Evolutionary conservation across 30 jellyfish, hydroid and myxozoan species (phyloP).

Genomic region (Hydra vulgaris): DNA sequence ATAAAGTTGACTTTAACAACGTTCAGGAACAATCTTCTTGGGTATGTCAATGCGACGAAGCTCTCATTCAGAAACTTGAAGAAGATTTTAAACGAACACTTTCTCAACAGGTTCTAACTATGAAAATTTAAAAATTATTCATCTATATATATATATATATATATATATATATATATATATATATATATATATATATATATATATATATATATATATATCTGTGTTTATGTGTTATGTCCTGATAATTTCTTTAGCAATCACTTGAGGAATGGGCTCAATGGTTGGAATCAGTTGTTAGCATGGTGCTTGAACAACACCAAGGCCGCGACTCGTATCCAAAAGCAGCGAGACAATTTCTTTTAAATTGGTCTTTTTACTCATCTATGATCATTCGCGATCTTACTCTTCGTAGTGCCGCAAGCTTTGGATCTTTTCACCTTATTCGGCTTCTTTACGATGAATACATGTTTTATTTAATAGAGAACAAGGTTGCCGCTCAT

Average conservation of each 20-base stretch:
- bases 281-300: constrained; percentile 84
- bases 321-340: constrained; percentile 77
- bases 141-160: too few species aligned
- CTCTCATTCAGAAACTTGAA: constrained; percentile 70
- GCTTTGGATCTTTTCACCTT: constrained; percentile 92
- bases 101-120: constrained; percentile 72
- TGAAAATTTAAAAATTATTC: not conserved
- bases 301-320: constrained; percentile 74
- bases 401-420: constrained; percentile 96
- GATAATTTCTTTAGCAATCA: constrained; percentile 73
- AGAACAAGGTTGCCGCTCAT: constrained; percentile 91
- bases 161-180: not conserved
- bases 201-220: not conserved
- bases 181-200: too few species aligned
- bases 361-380: constrained; percentile 94
- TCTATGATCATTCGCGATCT: constrained; percentile 93
- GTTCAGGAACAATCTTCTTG: constrained; percentile 99
- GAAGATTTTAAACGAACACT: constrained; percentile 82
- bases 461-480: constrained; percentile 86
- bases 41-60: constrained; percentile 97
- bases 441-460: constrained; percentile 89
- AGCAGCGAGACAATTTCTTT: constrained; percentile 90
- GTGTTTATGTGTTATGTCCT: not conserved
- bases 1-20: constrained; percentile 85
- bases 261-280: constrained; percentile 98